A percentile compares a stretch with the other conserved stretches of the same genome.
phyloP scores from a whole-genome alignment of 2,888 invertebrate genomes.

The Caenorhabditis sp. region DNA sequence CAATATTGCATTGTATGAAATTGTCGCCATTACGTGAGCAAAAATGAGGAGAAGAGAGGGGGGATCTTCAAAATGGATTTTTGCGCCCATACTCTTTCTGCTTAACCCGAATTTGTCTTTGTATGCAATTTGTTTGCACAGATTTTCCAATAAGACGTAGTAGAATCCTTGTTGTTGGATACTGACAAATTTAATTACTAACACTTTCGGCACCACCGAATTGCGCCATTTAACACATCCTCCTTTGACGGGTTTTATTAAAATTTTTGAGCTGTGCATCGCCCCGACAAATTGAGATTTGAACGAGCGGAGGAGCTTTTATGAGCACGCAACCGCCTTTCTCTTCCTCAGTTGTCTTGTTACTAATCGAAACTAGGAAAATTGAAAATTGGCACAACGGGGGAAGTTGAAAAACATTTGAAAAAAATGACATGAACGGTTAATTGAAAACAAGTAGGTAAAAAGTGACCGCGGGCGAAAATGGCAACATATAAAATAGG shows the following conservation, averaged over 20 bases:
- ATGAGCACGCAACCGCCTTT: conserved; percentile 53
- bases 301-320: conserved; percentile 44
- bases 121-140: conserved; percentile 51
- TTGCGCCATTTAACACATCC: conserved; percentile 73
- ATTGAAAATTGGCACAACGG: no score
- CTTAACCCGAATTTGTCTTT: conserved; percentile 2
- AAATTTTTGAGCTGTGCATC: conserved; percentile 48
- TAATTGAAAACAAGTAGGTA: not conserved
- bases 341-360: conserved; percentile 39
- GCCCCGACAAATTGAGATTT: conserved; percentile 60
- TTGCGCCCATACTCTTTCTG: conserved; percentile 5
- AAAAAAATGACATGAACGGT: conserved; percentile 7
- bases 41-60: conserved; percentile 3
- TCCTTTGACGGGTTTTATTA: conserved; percentile 66
- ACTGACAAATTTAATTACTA: conserved; percentile 76
- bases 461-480: conserved; percentile 45
- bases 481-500: conserved; percentile 66
- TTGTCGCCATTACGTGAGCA: conserved; percentile 48
- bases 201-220: conserved; percentile 66
- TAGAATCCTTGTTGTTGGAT: conserved; percentile 56
- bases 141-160: conserved; percentile 68
- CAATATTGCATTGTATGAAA: conserved; percentile 29
- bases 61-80: conserved; percentile 28
- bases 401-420: not conserved
- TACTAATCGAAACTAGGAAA: not conserved